Evolutionary conservation across 1,140 invertebrate genomes (phyloP), one percentile per base, ranked within the genome.

Genomic region (Drosophila erecta): DNA sequence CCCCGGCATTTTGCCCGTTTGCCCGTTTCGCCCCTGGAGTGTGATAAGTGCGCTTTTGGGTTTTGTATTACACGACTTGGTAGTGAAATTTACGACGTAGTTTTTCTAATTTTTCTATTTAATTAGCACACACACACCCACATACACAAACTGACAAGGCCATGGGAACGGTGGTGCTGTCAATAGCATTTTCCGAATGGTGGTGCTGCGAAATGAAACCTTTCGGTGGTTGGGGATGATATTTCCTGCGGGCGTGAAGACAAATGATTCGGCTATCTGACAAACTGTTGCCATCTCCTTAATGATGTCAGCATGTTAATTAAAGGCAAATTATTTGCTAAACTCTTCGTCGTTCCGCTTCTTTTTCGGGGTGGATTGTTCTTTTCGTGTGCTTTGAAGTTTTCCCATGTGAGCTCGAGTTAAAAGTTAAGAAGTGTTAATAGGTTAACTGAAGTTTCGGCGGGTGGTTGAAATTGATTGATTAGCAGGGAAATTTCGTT

Each of bases 21-120:
- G 20, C 41, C 24, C 24, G 33, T 50, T 50, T 35, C 46, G 20
- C 65, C 76, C 72, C 72, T 57, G 65, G 80, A 79, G 80, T 84
- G 80, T 79, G 80, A 84, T 84, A 84, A 84, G 80, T 84, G 80
- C 60, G 65, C 54, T 62, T 64, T 56, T 70, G 59, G 76, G 80
- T 83, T 78, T 84, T 79, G 76, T 84, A 84, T 84, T 76, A 79
- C 80, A 84, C 74, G 80, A 79, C 80, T 55, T 35, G 14, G 37
- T 60, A 27, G 33, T 53, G 73, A 70, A 84, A 85, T 84, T 84
- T 84, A 84, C 81, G 81, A 84, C 81, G 73, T 81, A 80, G 78
- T 85, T 85, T 85, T 85, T 85, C 77, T 85, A 85, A 81, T 85
- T 85, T 86, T 86, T 74, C 81, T 85, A 85, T 85, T 85, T 85